Evolutionary conservation across 2,113 vertebrate genomes (phyloP), one percentile per base, ranked within the genome.

Genomic region (Psophia crepitans): DNA sequence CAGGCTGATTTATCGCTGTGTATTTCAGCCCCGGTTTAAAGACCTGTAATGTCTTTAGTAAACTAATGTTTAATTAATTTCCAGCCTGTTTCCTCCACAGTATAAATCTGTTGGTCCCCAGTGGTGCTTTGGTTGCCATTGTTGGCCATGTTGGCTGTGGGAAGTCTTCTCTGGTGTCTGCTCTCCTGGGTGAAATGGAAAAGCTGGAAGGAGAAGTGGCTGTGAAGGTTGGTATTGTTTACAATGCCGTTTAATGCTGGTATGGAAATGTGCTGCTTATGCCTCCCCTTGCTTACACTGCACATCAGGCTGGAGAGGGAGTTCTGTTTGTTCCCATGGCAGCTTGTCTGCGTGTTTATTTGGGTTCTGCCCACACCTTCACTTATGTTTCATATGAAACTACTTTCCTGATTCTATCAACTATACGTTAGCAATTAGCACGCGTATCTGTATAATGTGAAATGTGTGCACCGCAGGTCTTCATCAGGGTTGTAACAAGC

Each of bases 111-210:
- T 98, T 99, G 98, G 98, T 99, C 94, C 99, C 98, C 4, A 98
- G 98, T 82, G 99, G 99, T 81, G 98, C 99, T 48, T 97, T 99
- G 95, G 98, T 99, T 97, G 99, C 99, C 0, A 91, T 99, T 90
- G 99, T 99, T 87, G 99, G 99, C 32, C 99, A 99, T 1, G 99
- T 99, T 41, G 99, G 99, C 93, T 99, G 99, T 96, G 99, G 99
- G 51, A 99, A 99, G 90, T 99, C 99, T 61, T 99, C 99, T 5
- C 97, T 99, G 69, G 95, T 99, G 81, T 99, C 99, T 26, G 99
- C 99, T 22, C 98, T 99, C 77, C 98, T 99, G 71, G 99, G 99
- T 20, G 99, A 99, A 82, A 99, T 99, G 99, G 99, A 99, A 97
- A 99, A 99, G 87, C 86, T 99, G 90, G 98, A 99, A 86, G 99